Percentiles rank a stretch among this genome's conserved stretches.
phyloP scores from a whole-genome alignment of 2,113 vertebrate genomes.

The Drymodes brunneopygia region DNA sequence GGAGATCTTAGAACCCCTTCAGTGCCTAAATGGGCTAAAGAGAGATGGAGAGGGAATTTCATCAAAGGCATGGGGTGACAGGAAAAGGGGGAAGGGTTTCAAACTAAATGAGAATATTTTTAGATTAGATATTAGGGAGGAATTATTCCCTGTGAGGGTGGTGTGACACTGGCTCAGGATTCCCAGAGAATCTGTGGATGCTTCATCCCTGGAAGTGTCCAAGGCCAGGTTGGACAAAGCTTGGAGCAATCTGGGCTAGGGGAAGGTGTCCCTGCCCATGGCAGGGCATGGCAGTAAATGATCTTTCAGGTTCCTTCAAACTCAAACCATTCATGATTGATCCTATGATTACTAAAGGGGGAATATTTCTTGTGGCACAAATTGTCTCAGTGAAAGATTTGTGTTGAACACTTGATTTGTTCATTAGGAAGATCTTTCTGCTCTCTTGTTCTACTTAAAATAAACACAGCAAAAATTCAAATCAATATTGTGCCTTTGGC shows the following conservation, averaged over 20 bases:
- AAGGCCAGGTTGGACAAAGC: neutral
- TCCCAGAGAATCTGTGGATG: neutral
- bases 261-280: neutral
- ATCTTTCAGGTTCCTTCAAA: neutral
- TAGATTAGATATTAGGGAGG: neutral
- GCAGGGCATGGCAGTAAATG: neutral
- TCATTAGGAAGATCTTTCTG: neutral
- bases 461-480: neutral
- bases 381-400: neutral
- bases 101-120: neutral
- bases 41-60: neutral
- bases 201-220: neutral
- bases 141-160: neutral
- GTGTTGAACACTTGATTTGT: neutral
- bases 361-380: neutral
- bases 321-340: neutral
- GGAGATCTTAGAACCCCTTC: neutral
- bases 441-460: neutral
- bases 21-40: neutral
- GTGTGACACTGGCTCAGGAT: neutral
- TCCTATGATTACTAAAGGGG: neutral
- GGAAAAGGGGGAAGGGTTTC: neutral
- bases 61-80: neutral
- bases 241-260: neutral
- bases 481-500: neutral